Percentiles rank a stretch among this genome's conserved stretches.
These are phyloP conservation scores for Amiota mariae DNA, from an alignment of 2,888 invertebrate genomes.

Conservation along the genomic window DNA sequence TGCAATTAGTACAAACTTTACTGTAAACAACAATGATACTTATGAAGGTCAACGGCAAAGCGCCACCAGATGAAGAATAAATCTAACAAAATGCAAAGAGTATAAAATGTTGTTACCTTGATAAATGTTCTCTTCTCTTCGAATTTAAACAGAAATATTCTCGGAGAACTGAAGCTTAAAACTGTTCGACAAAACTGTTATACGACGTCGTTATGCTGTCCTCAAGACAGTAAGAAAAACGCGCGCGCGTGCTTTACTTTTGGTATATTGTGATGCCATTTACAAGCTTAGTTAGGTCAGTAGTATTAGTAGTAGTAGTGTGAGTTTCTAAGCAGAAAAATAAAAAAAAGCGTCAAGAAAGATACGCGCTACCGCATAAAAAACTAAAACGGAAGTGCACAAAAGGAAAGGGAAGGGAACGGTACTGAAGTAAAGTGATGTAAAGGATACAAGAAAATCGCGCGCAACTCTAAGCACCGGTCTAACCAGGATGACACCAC, in stretches of 20 bases:
- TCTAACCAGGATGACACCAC: neutral
- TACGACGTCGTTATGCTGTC: neutral
- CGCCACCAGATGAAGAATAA: conserved; percentile 40
- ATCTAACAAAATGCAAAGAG: neutral
- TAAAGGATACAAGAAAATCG: neutral
- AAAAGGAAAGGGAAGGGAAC: neutral
- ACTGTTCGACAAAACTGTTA: conserved; percentile 3
- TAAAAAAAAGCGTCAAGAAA: neutral
- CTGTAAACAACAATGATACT: conserved; percentile 41
- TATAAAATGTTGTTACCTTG: neutral
- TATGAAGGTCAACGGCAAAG: conserved; percentile 60
- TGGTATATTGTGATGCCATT: neutral
- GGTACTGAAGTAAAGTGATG: neutral
- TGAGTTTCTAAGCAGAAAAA: neutral
- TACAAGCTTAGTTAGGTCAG: conserved; percentile 18
- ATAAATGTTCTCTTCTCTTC: neutral
- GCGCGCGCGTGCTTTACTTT: neutral
- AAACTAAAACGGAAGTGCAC: neutral
- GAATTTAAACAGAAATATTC: neutral
- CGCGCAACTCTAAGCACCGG: neutral
- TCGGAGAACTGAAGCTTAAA: no score
- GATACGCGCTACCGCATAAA: neutral
- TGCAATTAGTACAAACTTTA: no score
- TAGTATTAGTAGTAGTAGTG: conserved; percentile 5
- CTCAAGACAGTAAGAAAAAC: neutral